phyloP scores from a whole-genome alignment of 2,888 invertebrate genomes.

The Hirtodrosophila trivittata region DNA sequence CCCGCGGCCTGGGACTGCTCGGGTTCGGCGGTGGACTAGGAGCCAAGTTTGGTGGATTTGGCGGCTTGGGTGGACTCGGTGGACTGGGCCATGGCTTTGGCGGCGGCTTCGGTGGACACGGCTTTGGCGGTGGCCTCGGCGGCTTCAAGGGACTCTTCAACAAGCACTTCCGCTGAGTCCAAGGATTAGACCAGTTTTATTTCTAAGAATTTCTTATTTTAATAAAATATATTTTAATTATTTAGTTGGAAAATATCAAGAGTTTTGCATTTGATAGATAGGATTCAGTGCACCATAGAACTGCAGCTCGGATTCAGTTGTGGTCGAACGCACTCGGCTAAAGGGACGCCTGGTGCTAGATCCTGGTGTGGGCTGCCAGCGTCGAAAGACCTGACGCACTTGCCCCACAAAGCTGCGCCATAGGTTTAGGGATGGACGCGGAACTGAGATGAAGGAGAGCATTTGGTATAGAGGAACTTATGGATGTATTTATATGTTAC shows the following conservation, averaged over 20 bases:
- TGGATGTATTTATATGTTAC: slow-evolving; percentile 37
- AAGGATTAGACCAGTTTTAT: slow-evolving; percentile 21
- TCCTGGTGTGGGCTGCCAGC: slow-evolving; percentile 18
- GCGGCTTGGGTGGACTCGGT: slow-evolving; percentile 50
- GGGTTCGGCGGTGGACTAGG: slow-evolving; percentile 46
- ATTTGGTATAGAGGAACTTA: too few species aligned
- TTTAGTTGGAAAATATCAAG: slow-evolving; percentile 13
- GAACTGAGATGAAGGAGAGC: slow-evolving; percentile 2
- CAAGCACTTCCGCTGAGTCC: slow-evolving; percentile 53
- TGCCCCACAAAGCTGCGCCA: slow-evolving; percentile 57
- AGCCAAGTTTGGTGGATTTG: slow-evolving; percentile 61
- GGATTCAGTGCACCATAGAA: slow-evolving; percentile 69
- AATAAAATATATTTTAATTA: slow-evolving; percentile 44
- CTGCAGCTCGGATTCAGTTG: slow-evolving; percentile 34
- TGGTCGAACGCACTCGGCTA: slow-evolving; percentile 23
- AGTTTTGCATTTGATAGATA: slow-evolving; percentile 58
- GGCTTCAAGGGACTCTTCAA: slow-evolving; percentile 74
- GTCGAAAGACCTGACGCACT: slow-evolving; percentile 28
- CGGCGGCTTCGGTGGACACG: slow-evolving; percentile 55
- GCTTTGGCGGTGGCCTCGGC: slow-evolving; percentile 60
- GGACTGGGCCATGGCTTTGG: slow-evolving; percentile 58
- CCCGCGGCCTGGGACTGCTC: slow-evolving; percentile 71
- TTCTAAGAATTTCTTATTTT: slow-evolving; percentile 24
- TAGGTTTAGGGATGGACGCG: slow-evolving; percentile 17
- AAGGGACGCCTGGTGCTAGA: slow-evolving; percentile 17